Evolutionary conservation across 2,113 vertebrate genomes (phyloP).

Genomic region (Marcusenius ussheri): DNA sequence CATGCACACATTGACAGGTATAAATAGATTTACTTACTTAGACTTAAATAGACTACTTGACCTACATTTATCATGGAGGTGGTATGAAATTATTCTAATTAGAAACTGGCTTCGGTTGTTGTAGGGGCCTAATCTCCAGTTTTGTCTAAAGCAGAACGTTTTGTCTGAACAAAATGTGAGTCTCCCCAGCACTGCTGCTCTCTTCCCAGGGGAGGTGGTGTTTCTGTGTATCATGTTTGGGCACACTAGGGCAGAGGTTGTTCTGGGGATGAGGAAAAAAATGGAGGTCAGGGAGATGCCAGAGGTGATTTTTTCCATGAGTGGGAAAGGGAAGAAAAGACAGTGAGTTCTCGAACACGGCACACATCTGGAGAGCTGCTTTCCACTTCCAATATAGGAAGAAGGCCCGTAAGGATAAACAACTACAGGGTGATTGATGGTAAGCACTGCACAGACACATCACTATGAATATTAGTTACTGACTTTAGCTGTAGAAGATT

Average conservation of each 20-base stretch:
- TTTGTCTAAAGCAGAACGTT: background rate
- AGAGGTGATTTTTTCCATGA: background rate
- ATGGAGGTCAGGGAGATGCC: background rate
- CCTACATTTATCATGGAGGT: conserved; percentile 4
- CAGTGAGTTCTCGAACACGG: background rate
- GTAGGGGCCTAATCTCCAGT: background rate
- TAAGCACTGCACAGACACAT: background rate
- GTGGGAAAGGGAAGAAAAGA: conserved; percentile 3
- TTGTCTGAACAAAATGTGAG: conserved; percentile 6
- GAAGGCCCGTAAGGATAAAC: background rate
- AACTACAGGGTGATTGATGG: background rate
- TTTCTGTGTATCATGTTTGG: background rate
- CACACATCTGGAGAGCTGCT: background rate
- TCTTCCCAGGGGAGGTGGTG: background rate
- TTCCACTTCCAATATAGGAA: background rate
- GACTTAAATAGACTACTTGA: background rate
- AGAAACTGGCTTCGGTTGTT: background rate
- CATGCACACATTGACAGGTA: background rate
- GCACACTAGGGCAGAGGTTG: conserved; percentile 1
- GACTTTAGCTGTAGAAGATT: background rate
- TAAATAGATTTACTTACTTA: background rate
- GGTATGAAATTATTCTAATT: conserved; percentile 6
- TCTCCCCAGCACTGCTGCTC: background rate
- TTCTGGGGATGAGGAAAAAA: background rate
- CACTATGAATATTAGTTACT: background rate